Conservation (phyloP, 2,797 vertebrate genomes). For the Myotis pilosus region DNA sequence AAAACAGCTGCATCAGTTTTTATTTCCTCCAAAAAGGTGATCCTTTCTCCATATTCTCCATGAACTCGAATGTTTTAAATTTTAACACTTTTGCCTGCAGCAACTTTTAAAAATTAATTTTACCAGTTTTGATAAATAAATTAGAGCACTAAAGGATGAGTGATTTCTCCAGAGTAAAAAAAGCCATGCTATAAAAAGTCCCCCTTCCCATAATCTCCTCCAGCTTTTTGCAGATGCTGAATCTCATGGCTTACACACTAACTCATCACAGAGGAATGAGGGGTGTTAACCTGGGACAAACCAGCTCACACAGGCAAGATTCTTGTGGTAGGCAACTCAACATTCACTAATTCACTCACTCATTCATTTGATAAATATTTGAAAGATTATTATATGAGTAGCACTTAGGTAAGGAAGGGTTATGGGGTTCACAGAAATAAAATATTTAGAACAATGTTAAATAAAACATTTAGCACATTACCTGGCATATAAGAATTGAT, state of each 20-base stretch:
- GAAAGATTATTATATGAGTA: not conserved
- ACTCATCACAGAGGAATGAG: constrained; percentile 12
- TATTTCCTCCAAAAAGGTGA: not conserved
- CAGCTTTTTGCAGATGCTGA: not conserved
- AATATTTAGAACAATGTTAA: not conserved
- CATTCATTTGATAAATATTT: constrained; percentile 27
- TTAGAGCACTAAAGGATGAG: not conserved
- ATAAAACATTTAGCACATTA: not conserved
- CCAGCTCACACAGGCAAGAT: constrained; percentile 10
- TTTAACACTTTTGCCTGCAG: constrained; percentile 10
- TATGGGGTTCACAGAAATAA: constrained; percentile 11
- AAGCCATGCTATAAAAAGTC: not conserved
- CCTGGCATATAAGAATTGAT: not conserved
- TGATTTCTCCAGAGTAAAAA: not conserved
- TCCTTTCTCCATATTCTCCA: not conserved
- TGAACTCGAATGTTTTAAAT: not conserved
- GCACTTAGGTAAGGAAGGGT: not conserved
- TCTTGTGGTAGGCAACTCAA: constrained; percentile 30
- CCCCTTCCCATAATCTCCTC: not conserved
- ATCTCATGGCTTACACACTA: not conserved
- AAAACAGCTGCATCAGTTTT: not conserved
- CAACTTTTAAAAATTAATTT: not conserved
- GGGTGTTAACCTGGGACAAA: not conserved
- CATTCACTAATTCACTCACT: constrained; percentile 28
- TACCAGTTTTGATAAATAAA: constrained; percentile 42